phyloP scores from a whole-genome alignment of 2,888 invertebrate species.

The Proisotoma minuta region DNA sequence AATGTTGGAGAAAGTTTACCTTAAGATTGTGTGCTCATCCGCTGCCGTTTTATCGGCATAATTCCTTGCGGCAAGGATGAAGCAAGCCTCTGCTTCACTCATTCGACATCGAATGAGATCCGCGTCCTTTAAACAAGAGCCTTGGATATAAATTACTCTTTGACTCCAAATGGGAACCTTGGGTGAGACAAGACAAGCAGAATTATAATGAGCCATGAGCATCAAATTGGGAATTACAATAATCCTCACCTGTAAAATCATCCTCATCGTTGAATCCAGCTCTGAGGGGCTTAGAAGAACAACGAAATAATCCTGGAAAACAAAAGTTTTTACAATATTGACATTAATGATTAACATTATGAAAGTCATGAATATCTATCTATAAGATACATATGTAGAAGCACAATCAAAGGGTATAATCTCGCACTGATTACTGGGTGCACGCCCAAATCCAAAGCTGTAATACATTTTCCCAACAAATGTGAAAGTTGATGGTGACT shows the following conservation, averaged over 20 bases:
- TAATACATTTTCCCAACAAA: no score
- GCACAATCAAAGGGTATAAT: no score
- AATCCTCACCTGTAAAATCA: slow-evolving; percentile 78
- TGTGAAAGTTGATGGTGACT: no score
- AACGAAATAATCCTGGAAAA: slow-evolving; percentile 80
- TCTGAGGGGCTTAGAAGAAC: slow-evolving; percentile 96
- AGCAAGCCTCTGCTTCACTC: slow-evolving; percentile 96
- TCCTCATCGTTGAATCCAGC: slow-evolving; percentile 93
- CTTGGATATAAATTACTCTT: slow-evolving; percentile 93
- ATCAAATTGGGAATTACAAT: slow-evolving; percentile 52
- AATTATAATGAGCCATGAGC: no score
- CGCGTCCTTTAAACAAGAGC: slow-evolving; percentile 92
- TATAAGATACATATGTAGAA: no score
- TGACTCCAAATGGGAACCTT: slow-evolving; percentile 99
- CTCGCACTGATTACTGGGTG: no score
- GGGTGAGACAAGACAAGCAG: no score
- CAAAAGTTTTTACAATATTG: slow-evolving; percentile 2
- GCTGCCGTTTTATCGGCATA: slow-evolving; percentile 95
- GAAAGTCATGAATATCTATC: no score
- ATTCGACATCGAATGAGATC: slow-evolving; percentile 83
- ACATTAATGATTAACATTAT: no score
- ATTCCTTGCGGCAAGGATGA: slow-evolving; percentile 91
- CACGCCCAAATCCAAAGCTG: no score
- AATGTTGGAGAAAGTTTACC: no score
- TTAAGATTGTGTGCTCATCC: slow-evolving; percentile 71